Evolutionary conservation across 2,113 vertebrate species (phyloP).

Genomic region (Oreochromis aureus): DNA sequence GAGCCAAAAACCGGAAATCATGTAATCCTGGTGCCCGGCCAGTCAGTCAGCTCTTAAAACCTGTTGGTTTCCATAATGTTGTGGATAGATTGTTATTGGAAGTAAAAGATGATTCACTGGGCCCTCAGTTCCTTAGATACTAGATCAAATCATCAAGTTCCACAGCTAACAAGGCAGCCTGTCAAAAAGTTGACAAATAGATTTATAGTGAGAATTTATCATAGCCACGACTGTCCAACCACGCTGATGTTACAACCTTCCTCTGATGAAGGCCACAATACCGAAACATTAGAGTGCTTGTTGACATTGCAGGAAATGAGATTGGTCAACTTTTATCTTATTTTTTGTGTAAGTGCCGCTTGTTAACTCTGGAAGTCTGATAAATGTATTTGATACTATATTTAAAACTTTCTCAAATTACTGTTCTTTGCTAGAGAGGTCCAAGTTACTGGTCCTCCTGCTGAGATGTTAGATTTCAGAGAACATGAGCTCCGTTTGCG

Average conservation of each 20-base stretch:
- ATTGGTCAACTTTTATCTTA: not conserved
- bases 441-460: not conserved
- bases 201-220: not conserved
- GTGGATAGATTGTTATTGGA: not conserved
- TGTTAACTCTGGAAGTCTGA: not conserved
- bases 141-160: not conserved
- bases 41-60: not conserved
- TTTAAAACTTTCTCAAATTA: not conserved
- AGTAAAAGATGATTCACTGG: not conserved
- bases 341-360: not conserved
- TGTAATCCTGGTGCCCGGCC: not conserved
- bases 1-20: rapidly evolving
- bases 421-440: not conserved
- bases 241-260: not conserved
- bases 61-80: not conserved
- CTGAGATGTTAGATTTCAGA: not conserved
- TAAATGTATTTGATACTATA: not conserved
- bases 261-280: not conserved
- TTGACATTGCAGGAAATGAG: not conserved
- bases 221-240: not conserved
- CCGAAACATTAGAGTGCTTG: not conserved
- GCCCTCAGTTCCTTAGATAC: not conserved
- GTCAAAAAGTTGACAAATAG: not conserved
- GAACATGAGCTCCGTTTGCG: not conserved
- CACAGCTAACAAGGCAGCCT: not conserved